phyloP scores from a whole-genome alignment of 92 coral and sea anemone species.

The Epizoanthus fatuus region DNA sequence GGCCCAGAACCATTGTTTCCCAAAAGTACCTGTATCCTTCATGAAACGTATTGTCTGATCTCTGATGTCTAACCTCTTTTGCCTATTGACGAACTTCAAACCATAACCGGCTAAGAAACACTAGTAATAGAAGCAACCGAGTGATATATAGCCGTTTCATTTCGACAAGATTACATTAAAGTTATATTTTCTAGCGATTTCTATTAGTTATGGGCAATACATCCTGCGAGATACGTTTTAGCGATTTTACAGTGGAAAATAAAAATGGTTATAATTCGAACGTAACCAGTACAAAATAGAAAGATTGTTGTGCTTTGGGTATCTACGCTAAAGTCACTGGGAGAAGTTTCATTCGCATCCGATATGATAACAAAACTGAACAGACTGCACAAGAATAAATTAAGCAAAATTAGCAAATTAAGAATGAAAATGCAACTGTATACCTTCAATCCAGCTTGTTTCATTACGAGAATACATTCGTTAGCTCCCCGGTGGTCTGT shows the following conservation, averaged over 20 bases:
- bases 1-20: not conserved
- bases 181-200: too few species aligned
- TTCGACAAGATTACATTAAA: too few species aligned
- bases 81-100: not conserved
- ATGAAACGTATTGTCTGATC: not conserved
- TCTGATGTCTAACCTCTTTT: not conserved
- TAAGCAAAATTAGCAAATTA: not conserved
- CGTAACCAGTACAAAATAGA: too few species aligned
- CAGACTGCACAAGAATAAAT: slow-evolving; percentile 1
- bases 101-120: not conserved
- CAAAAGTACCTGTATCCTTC: not conserved
- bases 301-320: not conserved
- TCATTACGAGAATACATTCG: not conserved
- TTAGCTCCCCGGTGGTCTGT: not conserved
- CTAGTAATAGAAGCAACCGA: not conserved
- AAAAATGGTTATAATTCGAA: too few species aligned
- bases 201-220: too few species aligned
- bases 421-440: not conserved
- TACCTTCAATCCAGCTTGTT: slow-evolving; percentile 11
- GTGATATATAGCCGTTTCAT: not conserved
- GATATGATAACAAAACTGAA: not conserved
- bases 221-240: too few species aligned
- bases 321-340: not conserved
- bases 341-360: not conserved
- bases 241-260: too few species aligned